Evolutionary conservation across 2,797 vertebrate genomes (phyloP).

Genomic region (Cephalopachus bancanus): DNA sequence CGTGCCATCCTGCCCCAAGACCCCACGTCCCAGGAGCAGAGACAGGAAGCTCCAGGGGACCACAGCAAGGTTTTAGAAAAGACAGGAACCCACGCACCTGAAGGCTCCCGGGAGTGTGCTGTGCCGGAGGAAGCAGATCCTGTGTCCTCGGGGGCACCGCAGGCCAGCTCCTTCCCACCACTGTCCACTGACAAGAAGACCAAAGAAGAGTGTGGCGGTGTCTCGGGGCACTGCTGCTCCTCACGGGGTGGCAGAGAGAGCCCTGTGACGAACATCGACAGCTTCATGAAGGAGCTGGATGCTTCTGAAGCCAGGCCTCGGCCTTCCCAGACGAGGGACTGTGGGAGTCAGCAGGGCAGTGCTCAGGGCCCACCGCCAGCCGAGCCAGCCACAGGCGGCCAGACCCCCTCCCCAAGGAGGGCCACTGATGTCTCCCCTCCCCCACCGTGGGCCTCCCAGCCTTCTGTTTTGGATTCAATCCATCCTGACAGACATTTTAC

Average conservation of each 20-base stretch:
- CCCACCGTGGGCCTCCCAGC: constrained; percentile 82
- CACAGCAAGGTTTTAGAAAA: not conserved
- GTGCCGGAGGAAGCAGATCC: not conserved
- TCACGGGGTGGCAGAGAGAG: constrained; percentile 12
- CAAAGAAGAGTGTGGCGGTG: constrained; percentile 19
- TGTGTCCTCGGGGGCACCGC: not conserved
- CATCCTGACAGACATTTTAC: constrained; percentile 88
- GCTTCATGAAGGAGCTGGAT: constrained; percentile 87
- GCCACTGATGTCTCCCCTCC: not conserved
- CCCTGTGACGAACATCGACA: constrained; percentile 89
- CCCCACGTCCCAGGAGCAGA: not conserved
- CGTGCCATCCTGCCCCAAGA: not conserved
- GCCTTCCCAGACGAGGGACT: not conserved
- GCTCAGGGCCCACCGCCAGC: not conserved
- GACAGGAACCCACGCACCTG: rapidly evolving
- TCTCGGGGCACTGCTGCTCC: not conserved
- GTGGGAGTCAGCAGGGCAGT: constrained; percentile 64
- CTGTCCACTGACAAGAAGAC: constrained; percentile 5
- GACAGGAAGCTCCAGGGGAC: not conserved
- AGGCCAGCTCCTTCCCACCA: not conserved
- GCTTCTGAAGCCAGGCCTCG: constrained; percentile 36
- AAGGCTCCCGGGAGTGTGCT: not conserved
- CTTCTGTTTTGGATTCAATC: constrained; percentile 89
- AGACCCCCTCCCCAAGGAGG: constrained; percentile 61
- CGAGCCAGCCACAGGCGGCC: constrained; percentile 8